These are phyloP conservation scores for Drosophila subpulchrella DNA, from an alignment of 1,140 invertebrate species.

Conservation along the genomic window DNA sequence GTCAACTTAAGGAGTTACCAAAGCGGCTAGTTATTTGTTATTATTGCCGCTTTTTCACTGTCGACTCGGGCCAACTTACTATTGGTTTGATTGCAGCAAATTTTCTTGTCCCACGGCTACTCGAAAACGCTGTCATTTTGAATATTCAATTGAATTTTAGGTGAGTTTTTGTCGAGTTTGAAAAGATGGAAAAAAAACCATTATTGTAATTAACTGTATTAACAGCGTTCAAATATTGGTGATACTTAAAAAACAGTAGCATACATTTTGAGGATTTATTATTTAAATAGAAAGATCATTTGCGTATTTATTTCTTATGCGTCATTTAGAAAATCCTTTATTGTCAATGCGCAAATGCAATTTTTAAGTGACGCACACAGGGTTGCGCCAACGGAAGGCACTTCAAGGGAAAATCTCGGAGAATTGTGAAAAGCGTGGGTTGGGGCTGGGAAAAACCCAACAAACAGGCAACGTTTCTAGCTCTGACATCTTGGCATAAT, in stretches of 20 bases:
- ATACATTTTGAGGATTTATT: too few species aligned
- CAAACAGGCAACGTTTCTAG: conserved; percentile 11
- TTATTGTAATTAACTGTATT: too few species aligned
- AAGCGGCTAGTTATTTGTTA: conserved; percentile 20
- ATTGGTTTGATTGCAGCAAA: conserved; percentile 60
- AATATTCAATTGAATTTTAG: not conserved
- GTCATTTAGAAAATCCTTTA: not conserved
- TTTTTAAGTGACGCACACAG: conserved; percentile 26
- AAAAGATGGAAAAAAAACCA: not conserved
- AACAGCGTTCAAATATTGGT: too few species aligned
- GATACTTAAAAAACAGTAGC: too few species aligned
- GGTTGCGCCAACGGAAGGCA: conserved; percentile 18
- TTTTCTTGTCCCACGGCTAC: conserved; percentile 17
- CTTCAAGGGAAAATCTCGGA: conserved; percentile 23
- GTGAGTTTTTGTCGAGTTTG: not conserved
- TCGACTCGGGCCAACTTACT: conserved; percentile 39
- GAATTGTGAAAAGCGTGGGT: conserved; percentile 5
- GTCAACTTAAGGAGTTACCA: conserved; percentile 52
- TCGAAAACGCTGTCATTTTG: conserved; percentile 5
- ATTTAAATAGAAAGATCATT: too few species aligned
- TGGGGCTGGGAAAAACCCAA: not conserved
- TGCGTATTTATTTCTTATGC: too few species aligned
- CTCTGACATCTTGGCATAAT: conserved; percentile 42
- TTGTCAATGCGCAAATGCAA: conserved; percentile 3
- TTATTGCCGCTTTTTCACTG: conserved; percentile 25